A percentile compares a stretch with the other conserved stretches of the same genome.
Conservation (phyloP, 2,113 vertebrate species). For the Motacilla alba region DNA sequence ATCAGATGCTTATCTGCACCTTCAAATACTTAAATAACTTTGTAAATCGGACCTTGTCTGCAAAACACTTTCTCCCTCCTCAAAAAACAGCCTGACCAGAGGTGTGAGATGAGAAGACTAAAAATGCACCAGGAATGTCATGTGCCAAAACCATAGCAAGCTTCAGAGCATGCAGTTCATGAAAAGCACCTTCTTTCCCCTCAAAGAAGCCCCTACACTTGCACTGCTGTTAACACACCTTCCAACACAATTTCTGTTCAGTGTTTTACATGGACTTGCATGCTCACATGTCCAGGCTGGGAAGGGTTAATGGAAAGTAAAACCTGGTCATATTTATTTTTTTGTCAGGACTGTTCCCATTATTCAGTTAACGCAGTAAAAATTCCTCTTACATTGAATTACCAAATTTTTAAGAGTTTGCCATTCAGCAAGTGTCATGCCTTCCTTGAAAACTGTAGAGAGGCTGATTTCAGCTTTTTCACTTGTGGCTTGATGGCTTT, state of each 20-base stretch:
- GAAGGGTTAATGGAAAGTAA: conserved; percentile 64
- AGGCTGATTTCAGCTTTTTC: conserved; percentile 53
- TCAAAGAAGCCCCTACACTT: conserved; percentile 6
- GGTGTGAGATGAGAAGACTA: neutral
- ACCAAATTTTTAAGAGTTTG: conserved; percentile 64
- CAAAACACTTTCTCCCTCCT: neutral
- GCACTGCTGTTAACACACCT: conserved; percentile 42
- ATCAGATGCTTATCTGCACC: neutral
- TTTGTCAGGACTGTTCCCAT: conserved; percentile 64
- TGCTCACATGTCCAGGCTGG: conserved; percentile 56
- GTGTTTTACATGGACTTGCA: conserved; percentile 8
- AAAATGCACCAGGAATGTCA: neutral
- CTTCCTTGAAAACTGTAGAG: conserved; percentile 42
- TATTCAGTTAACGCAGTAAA: conserved; percentile 46
- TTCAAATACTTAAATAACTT: neutral
- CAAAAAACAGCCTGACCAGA: neutral
- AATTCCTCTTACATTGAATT: conserved; percentile 52
- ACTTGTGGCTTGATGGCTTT: conserved; percentile 61
- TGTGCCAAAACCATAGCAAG: conserved; percentile 8
- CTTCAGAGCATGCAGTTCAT: conserved; percentile 36
- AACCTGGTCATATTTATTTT: conserved; percentile 50
- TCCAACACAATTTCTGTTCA: neutral
- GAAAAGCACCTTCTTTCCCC: conserved; percentile 21
- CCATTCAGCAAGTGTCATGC: conserved; percentile 62
- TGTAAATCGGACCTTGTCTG: neutral